phyloP scores from a whole-genome alignment of 2,797 vertebrate species.

The Anisognathus igniventris region DNA sequence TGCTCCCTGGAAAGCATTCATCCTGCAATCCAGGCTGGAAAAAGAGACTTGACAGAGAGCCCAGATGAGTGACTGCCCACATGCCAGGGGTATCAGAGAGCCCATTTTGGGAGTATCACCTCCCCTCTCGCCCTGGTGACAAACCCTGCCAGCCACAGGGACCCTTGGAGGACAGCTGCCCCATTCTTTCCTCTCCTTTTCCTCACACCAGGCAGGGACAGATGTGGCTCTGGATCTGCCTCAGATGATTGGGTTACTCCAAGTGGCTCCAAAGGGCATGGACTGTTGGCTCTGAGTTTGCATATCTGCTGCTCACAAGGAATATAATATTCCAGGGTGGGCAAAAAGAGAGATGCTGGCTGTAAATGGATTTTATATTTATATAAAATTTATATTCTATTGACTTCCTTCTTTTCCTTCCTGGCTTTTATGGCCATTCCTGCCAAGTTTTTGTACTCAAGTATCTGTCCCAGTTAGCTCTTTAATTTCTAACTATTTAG shows the following conservation, averaged over 20 bases:
- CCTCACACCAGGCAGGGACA: constrained; percentile 12
- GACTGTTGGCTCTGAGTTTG: neutral
- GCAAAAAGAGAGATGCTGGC: neutral
- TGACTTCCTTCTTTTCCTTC: neutral
- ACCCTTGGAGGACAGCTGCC: constrained; percentile 46
- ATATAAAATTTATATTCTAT: neutral
- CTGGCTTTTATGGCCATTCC: neutral
- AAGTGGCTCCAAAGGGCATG: neutral
- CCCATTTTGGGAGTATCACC: neutral
- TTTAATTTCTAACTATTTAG: neutral
- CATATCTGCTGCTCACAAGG: neutral
- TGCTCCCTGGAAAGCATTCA: neutral
- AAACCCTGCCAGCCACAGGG: neutral
- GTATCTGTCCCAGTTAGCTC: neutral
- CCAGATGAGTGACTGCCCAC: neutral
- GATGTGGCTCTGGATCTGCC: constrained; percentile 28
- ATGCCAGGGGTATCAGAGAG: neutral
- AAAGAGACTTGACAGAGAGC: neutral
- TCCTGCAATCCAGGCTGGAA: neutral
- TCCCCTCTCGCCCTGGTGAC: neutral
- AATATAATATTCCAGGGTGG: neutral
- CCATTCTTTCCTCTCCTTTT: constrained; percentile 6
- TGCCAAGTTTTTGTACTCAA: neutral
- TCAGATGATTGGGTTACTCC: constrained; percentile 29
- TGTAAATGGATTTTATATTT: neutral